Evolutionary conservation across 2,797 vertebrate genomes (phyloP), one percentile per base, ranked within the genome.

Genomic region (Harpagifer antarcticus): DNA sequence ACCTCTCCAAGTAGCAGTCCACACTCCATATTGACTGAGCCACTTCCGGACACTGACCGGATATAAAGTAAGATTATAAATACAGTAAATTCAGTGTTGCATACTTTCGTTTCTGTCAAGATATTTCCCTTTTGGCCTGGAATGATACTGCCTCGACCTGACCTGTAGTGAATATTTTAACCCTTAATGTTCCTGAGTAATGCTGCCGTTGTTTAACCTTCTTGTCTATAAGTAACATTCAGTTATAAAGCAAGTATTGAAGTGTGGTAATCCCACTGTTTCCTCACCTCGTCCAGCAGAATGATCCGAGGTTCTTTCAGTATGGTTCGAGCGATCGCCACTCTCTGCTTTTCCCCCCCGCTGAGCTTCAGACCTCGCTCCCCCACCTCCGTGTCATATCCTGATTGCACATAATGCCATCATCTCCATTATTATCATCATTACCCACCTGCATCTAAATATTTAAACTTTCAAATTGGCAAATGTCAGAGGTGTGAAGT

Each of bases 351-450:
- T 91, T 98, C 97, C 8, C 97, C 97, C 0, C 97, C 97, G 0
- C 97, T 98, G 78, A 98, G 92, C 91, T 97, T 98, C 82, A 98
- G 89, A 0, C 97, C 97, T 17, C 96, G 91, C 84, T 98, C 97
- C 0, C 97, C 97, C 0, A 98, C 97, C 84, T 96, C 95, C 0
- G 96, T 97, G 61, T 95, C 91, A 15, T 97, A 98, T 12, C 96
- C 97, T 98, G 92, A 13, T 44, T 3, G 50, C 12, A 79, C 37
- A 57, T 53, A 67, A 48, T 4, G 47, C 6, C 37, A 56, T 19
- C 42, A 69, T 40, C 3, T 16, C 40, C 33, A 57, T 37, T 7
- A 50, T 27, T 33, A 82, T 3, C 61, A 20, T 50, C 16, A 49
- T 37, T 16, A 55, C 50, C 50, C 1, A 2, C 9, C 19, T 43